These are phyloP conservation scores for Ceyx erithaca DNA, from an alignment of 2,797 vertebrate genomes.

Conservation along the genomic window DNA sequence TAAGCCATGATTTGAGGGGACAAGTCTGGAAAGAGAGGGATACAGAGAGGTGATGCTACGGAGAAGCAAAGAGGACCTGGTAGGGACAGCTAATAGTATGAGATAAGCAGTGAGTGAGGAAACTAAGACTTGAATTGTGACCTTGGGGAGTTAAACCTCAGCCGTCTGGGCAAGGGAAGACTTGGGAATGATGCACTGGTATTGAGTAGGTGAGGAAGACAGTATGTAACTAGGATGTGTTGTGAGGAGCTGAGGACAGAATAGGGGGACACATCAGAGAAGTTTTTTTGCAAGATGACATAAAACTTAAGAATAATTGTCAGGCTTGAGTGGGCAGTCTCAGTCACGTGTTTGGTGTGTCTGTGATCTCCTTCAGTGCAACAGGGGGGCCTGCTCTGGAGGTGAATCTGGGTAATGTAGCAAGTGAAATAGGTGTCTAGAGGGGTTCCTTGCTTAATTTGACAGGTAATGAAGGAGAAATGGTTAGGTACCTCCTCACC, in stretches of 20 bases:
- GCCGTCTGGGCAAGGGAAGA: not conserved
- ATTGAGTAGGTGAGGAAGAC: not conserved
- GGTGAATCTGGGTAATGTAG: not conserved
- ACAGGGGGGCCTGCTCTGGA: not conserved
- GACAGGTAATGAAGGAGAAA: not conserved
- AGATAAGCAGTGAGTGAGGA: not conserved
- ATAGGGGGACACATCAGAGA: not conserved
- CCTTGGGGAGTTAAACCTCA: not conserved
- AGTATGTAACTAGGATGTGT: not conserved
- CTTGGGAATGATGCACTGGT: not conserved
- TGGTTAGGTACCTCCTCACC: not conserved
- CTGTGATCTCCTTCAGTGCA: not conserved
- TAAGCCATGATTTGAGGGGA: not conserved
- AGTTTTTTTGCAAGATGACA: not conserved
- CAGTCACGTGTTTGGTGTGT: rapidly evolving
- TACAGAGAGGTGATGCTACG: not conserved
- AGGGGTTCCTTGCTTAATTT: not conserved
- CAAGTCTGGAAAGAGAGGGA: not conserved
- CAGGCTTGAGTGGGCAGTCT: not conserved
- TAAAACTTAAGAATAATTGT: not conserved
- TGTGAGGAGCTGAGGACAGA: not conserved
- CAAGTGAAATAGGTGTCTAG: not conserved
- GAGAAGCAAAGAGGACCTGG: not conserved
- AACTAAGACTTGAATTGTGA: not conserved
- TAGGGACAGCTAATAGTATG: not conserved